Base-by-base conservation (phyloP, 2,797 vertebrate genomes). In the Thalassophryne amazonica region DNA sequence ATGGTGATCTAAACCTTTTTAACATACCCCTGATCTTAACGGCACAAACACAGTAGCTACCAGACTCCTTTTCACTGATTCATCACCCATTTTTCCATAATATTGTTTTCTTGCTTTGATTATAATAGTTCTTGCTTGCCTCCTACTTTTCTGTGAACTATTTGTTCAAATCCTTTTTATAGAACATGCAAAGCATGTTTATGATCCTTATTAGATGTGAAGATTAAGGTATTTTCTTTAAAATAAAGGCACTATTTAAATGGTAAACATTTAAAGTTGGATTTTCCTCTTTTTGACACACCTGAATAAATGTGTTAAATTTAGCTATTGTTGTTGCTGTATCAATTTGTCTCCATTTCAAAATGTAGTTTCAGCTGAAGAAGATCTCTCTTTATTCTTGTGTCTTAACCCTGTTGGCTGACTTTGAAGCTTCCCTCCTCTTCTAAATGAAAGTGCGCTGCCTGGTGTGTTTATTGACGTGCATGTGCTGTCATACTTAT, bases 1-100 rank as follows among this genome's bases (percentile, higher is more conserved):
- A 86, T 73, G 73, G 70, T 45, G 68, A 66, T 66, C 74, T 63
- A 76, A 73, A 73, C 46, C 66, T 65, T 78, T 78, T 64, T 69
- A 79, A 48, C 24, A 50, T 57, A 51, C 47, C 31, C 42, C 63
- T 43, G 48, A 70, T 71, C 56, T 27, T 40, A 23, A 36, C 57
- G 50, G 52, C 19, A 66, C 16, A 37, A 39, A 38, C 39, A 22
- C 21, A 22, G 33, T 23, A 22, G 9, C 15, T 60, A 13, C 23
- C 19, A 22, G 18, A 28, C 37, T 3, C 8, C 6, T 40, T 59
- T 50, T 36, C 37, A 19, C 9, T 53, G 24, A 32, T 30, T 15
- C 17, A 41, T 35, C 17, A 51, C 31, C 51, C 57, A 56, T 38
- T 34, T 54, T 57, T 52, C 9, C 45, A n/a, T 67, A 49, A 48